A percentile compares a stretch with the other conserved stretches of the same genome.
These are phyloP conservation scores for Ovibos moschatus DNA, from an alignment of 2,113 vertebrate genomes.

Conservation along the genomic window DNA sequence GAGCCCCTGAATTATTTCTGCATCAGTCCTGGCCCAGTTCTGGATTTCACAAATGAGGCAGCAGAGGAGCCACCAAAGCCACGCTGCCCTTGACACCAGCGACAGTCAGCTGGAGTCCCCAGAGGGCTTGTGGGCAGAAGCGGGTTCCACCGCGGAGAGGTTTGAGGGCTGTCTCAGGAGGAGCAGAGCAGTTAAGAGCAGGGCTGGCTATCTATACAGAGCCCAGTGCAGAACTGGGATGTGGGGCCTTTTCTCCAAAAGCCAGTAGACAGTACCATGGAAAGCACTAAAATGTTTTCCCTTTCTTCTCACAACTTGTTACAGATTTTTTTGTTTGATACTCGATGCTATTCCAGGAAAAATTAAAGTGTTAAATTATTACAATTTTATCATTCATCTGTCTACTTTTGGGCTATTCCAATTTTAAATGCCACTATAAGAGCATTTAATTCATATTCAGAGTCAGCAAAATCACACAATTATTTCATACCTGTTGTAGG, in stretches of 20 bases:
- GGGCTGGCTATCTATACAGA: not conserved
- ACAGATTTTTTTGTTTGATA: not conserved
- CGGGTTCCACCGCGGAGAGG: not conserved
- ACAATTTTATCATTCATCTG: not conserved
- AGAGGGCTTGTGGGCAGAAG: not conserved
- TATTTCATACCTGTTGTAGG: not conserved
- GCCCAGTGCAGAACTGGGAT: not conserved
- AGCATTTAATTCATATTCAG: not conserved
- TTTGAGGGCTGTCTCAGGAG: not conserved
- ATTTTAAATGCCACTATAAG: not conserved
- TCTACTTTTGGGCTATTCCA: not conserved
- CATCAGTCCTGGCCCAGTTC: not conserved
- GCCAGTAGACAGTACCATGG: not conserved
- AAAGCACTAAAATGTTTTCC: not conserved
- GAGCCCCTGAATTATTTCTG: not conserved
- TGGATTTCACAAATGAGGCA: not conserved
- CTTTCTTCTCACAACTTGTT: not conserved
- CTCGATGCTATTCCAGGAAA: not conserved
- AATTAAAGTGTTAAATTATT: not conserved
- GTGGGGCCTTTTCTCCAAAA: not conserved
- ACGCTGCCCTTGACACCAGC: rapidly evolving
- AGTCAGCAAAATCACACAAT: not conserved
- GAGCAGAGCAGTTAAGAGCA: not conserved
- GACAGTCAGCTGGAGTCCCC: not conserved
- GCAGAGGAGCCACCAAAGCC: not conserved